phyloP scores from a whole-genome alignment of 2,797 vertebrate genomes.

The Peromyscus attwateri region DNA sequence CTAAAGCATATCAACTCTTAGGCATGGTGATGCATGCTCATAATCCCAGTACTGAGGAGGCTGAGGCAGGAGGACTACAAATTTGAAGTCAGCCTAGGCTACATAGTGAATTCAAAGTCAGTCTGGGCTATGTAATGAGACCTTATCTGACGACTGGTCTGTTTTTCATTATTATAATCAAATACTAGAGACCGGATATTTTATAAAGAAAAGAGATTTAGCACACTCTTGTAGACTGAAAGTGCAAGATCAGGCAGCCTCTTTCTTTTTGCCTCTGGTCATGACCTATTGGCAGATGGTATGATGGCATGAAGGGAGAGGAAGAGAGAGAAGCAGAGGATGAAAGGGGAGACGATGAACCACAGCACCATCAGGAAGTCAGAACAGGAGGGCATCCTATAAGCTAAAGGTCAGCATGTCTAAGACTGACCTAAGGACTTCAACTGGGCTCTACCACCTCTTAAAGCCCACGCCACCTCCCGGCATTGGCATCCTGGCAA shows the following conservation, averaged over 20 bases:
- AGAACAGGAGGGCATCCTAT: too few species aligned
- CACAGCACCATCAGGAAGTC: background rate
- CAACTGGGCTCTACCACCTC: fast-evolving
- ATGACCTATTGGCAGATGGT: background rate
- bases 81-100: background rate
- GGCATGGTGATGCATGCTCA: background rate
- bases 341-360: background rate
- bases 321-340: background rate
- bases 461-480: background rate
- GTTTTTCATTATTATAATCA: background rate
- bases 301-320: background rate
- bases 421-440: background rate
- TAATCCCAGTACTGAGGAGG: background rate
- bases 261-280: background rate
- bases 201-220: background rate
- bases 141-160: background rate
- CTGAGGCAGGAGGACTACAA: background rate
- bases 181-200: background rate
- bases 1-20: background rate
- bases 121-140: background rate
- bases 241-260: background rate
- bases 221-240: background rate
- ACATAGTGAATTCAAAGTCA: background rate
- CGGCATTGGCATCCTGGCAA: background rate
- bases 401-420: background rate